A percentile compares a stretch with the other conserved stretches of the same genome.
phyloP scores from a whole-genome alignment of 2,113 vertebrate species.

The Mustela nigripes region DNA sequence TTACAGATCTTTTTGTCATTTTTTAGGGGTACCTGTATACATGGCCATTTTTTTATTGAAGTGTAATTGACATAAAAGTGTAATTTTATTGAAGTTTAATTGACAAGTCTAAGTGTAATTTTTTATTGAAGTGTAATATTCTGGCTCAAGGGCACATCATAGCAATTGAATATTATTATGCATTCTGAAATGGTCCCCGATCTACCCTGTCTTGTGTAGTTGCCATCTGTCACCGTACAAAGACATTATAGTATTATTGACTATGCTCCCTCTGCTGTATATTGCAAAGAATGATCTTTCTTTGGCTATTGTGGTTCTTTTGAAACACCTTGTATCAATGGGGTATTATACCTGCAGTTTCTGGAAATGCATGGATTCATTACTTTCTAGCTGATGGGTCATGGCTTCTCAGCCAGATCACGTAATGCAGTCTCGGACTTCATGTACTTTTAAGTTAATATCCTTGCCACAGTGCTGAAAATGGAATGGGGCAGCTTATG shows the following conservation, averaged over 20 bases:
- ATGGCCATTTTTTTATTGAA: background rate
- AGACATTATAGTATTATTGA: background rate
- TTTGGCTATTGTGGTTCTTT: background rate
- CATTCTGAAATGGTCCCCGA: background rate
- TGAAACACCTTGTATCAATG: background rate
- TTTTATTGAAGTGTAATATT: background rate
- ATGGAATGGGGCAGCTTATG: background rate
- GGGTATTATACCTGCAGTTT: background rate
- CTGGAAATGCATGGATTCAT: background rate
- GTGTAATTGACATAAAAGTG: background rate
- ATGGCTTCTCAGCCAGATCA: background rate
- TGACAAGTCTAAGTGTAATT: background rate
- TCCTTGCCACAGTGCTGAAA: background rate
- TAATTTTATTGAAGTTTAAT: background rate
- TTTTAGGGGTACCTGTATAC: background rate
- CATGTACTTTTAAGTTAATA: background rate
- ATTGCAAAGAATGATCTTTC: background rate
- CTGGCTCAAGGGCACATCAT: background rate
- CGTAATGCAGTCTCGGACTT: background rate
- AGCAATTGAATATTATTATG: background rate
- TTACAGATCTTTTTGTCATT: background rate
- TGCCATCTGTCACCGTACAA: background rate
- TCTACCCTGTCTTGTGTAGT: background rate
- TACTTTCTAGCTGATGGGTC: background rate
- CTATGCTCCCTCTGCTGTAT: background rate